phyloP scores from a whole-genome alignment of 1,140 invertebrate genomes.

The Drosophila pectinifera region DNA sequence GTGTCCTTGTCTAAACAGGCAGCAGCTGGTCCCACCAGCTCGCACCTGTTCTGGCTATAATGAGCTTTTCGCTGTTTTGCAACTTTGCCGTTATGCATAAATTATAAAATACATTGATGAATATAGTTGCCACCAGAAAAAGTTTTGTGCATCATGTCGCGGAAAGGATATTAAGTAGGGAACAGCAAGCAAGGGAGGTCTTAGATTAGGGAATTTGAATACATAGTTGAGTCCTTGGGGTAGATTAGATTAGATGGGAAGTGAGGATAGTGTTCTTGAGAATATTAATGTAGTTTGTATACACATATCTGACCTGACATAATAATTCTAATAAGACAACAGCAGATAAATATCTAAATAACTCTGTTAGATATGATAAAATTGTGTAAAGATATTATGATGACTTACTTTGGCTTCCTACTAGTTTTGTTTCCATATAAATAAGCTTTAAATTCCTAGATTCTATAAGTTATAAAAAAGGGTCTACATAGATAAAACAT shows the following conservation, averaged over 20 bases:
- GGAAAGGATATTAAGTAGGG: not conserved
- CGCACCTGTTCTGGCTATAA: slow-evolving; percentile 15
- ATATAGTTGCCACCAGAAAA: not conserved
- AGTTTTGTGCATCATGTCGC: slow-evolving; percentile 4
- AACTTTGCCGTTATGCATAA: slow-evolving; percentile 28
- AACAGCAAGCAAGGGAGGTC: not conserved
- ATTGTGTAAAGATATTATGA: too few species aligned
- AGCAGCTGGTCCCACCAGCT: slow-evolving; percentile 32
- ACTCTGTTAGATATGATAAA: not conserved
- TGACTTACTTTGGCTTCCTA: not conserved
- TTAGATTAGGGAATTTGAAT: not conserved
- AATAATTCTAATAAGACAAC: not conserved
- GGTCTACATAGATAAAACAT: too few species aligned
- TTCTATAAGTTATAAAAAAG: not conserved
- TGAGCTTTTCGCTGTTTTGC: slow-evolving; percentile 34
- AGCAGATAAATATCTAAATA: not conserved
- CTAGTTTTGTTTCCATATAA: not conserved
- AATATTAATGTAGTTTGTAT: too few species aligned
- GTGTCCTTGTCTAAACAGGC: slow-evolving; percentile 14
- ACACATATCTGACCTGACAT: too few species aligned
- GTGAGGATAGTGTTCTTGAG: not conserved
- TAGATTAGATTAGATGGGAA: too few species aligned
- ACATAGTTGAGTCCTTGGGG: not conserved
- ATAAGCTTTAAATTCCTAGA: not conserved
- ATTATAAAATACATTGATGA: slow-evolving; percentile 33